phyloP scores from a whole-genome alignment of 2,797 vertebrate species.

The Lates japonicus region DNA sequence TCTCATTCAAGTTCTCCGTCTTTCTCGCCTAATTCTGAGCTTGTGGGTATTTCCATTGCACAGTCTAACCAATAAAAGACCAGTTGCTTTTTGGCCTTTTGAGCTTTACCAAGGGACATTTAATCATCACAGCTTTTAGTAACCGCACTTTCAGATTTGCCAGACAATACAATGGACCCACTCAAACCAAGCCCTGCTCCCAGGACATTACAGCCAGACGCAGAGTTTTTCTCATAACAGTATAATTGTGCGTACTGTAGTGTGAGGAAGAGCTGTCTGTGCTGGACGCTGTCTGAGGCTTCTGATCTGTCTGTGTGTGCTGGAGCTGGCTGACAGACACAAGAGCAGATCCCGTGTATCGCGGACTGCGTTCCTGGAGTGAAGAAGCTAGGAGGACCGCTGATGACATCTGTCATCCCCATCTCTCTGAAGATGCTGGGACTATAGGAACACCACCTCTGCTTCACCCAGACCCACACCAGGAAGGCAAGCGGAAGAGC shows the following conservation, averaged over 20 bases:
- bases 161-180: constrained; percentile 79
- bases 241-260: constrained; percentile 54
- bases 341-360: constrained; percentile 45
- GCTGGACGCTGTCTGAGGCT: constrained; percentile 58
- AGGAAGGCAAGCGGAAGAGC: constrained; percentile 49
- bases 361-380: constrained; percentile 61
- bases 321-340: constrained; percentile 55
- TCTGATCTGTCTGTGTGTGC: constrained; percentile 54
- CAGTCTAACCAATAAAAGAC: constrained; percentile 80
- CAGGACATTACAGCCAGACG: constrained; percentile 48
- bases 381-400: constrained; percentile 51
- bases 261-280: constrained; percentile 64
- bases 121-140: constrained; percentile 81
- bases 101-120: constrained; percentile 74
- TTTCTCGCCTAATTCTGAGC: constrained; percentile 65
- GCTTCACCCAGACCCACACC: constrained; percentile 57
- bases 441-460: constrained; percentile 72
- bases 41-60: constrained; percentile 83
- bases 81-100: constrained; percentile 83
- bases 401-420: constrained; percentile 71
- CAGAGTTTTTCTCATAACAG: constrained; percentile 54
- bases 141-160: constrained; percentile 76
- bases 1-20: constrained; percentile 56
- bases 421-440: constrained; percentile 67
- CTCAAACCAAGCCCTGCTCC: constrained; percentile 67